Percentiles rank a stretch among this genome's conserved stretches.
These are phyloP conservation scores for Lagria hirta DNA, from an alignment of 2,888 invertebrate species.

Conservation along the genomic window DNA sequence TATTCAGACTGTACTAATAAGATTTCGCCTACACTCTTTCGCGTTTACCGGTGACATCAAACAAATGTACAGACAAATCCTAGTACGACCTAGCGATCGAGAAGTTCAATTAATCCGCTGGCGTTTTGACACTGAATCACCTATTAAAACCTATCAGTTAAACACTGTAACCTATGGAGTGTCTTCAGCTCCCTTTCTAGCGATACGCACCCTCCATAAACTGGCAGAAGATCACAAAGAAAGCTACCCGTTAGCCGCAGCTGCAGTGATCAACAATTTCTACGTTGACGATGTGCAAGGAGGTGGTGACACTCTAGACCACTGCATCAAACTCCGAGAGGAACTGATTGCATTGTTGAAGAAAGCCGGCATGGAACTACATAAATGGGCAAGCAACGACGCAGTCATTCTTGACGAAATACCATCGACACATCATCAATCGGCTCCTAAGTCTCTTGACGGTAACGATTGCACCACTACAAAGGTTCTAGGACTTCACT, in stretches of 20 bases:
- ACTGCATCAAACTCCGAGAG: neutral
- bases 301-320: constrained; percentile 6
- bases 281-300: constrained; percentile 15
- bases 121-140: constrained; percentile 9
- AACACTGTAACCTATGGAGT: constrained; percentile 18
- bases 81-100: constrained; percentile 17
- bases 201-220: constrained; percentile 9
- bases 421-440: constrained; percentile 10
- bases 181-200: constrained; percentile 13
- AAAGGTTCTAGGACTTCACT: constrained; percentile 27
- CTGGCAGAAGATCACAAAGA: constrained; percentile 5
- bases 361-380: constrained; percentile 5
- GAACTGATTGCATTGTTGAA: constrained; percentile 2
- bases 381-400: constrained; percentile 17
- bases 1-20: constrained; percentile 10
- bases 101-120: constrained; percentile 20
- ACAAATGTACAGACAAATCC: constrained; percentile 30
- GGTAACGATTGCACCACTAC: neutral
- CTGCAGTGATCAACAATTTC: neutral
- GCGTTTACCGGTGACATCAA: constrained; percentile 21
- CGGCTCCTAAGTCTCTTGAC: constrained; percentile 6
- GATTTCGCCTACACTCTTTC: constrained; percentile 16
- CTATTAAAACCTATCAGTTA: constrained; percentile 7
- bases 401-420: constrained; percentile 3
- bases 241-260: constrained; percentile 9